Base-by-base conservation (phyloP, 2,888 invertebrate genomes). In the Crepidodera aurea region DNA sequence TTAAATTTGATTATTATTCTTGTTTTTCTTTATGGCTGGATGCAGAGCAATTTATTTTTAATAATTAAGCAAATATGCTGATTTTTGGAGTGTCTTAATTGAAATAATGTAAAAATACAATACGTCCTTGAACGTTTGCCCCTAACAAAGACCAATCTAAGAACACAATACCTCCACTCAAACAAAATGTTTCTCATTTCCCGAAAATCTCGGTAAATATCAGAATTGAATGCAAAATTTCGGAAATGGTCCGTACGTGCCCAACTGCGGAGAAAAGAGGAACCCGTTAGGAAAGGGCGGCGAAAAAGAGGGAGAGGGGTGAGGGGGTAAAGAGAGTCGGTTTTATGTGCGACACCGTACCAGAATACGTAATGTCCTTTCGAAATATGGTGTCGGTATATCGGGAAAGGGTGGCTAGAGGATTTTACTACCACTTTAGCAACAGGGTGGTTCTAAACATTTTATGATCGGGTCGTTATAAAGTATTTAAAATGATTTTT, bases 171-270 rank as follows among this genome's bases (percentile, higher is more conserved):
- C 32, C 4, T 8, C 8, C 12, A 5, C 32, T 5, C 8, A 10
- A 32, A 6, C 32, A 10, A 32, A 8, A n/a, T 34, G 39, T 58
- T 18, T 56, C 56, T 27, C 19, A 12, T 40, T 42, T 50, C 29
- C 44, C 29, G 32, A 42, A 69, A 71, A 68, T 69, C 69, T 69
- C 61, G 51, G 69, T 71, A 70, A 72, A 69, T 75, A 72, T 73
- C 65, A 72, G 73, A 74, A 77, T 75, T 73, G 77, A 77, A 77
- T 75, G 72, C 73, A 73, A 75, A 77, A 76, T 77, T 76, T 77
- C 73, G 76, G 75, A 75, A 77, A 78, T 73, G 78, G 76, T 75
- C 73, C 75, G 76, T 78, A 78, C 78, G 78, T 78, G 78, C 77
- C 77, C 72, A 25, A 8, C 34, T 10, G 34, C 7, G 8, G 32